Base-by-base conservation (phyloP, 30 jellyfish, hydroid and myxozoan genomes). In the Euphysa ruthae region DNA sequence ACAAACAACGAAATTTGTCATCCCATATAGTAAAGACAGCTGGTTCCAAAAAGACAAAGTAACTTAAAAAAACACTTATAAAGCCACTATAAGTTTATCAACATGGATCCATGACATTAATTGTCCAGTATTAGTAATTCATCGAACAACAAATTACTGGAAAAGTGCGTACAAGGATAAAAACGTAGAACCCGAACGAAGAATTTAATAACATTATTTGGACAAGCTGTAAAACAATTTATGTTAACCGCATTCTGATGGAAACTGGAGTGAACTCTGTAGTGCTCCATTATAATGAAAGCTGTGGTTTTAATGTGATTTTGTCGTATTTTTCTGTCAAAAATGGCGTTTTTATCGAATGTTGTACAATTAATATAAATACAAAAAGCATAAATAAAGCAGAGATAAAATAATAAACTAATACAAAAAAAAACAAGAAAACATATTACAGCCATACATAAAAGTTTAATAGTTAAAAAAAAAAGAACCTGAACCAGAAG, bases 121-220 rank as follows among this genome's bases (percentile, higher is more conserved):
- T 12, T 7, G 12, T 19, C n/a, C n/a, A 51, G 64, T 12, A 7
- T 51, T 51, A 12, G 21, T 7, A 30, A 51, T 7, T 51, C 21
- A 51, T 12, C 32, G 32, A 19, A 51, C 21, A 30, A 51, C 21
- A 19, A 51, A 51, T 6, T 51, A 12, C 21, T 51, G 21, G 21
- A 51, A 32, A 51, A 19, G 24, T 51, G 64, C 24, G 21, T 30
- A 7, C 64, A 51, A 7, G 64, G 64, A n/a, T n/a, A 30, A 10
- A 33, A 27, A 33, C 73, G 19, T 31, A 34, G 25, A 27, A 63
- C 8, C n/a, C 76, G n/a, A 51, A 51, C 21, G 64, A 51, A 30
- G 24, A 30, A 7, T 30, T 51, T 51, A 51, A 19, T 51, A 51
- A 51, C 24, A 19, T 51, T 7, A 51, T 51, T 51, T 51, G 64